Evolutionary conservation across 2,888 invertebrate species (phyloP).

Genomic region (Spilosoma lubricipeda): DNA sequence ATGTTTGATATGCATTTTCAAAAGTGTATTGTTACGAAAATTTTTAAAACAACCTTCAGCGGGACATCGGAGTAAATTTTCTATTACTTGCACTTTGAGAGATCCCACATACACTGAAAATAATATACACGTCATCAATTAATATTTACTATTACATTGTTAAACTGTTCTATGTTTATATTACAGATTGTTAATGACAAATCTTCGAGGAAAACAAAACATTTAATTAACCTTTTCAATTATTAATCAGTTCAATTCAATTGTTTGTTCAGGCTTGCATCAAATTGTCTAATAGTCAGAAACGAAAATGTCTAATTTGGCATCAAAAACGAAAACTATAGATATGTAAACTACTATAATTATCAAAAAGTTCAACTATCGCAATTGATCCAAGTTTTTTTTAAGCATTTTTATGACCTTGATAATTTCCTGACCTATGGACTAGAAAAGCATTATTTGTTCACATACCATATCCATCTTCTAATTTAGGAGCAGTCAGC

Average conservation of each 20-base stretch:
- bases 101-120: slow-evolving; percentile 86
- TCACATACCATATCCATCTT: slow-evolving; percentile 76
- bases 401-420: not conserved
- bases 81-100: slow-evolving; percentile 89
- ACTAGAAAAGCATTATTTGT: not conserved
- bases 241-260: no score
- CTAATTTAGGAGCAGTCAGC: slow-evolving; percentile 56
- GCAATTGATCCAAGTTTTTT: no score
- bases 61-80: slow-evolving; percentile 90
- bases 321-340: no score
- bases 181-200: not conserved
- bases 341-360: no score
- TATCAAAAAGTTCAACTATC: no score
- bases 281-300: no score
- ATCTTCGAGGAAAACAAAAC: not conserved
- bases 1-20: slow-evolving; percentile 98
- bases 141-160: not conserved
- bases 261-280: not conserved
- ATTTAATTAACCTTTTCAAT: not conserved
- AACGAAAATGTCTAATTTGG: not conserved
- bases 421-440: not conserved
- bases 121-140: not conserved
- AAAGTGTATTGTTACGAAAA: slow-evolving; percentile 95
- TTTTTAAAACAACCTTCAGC: slow-evolving; percentile 94
- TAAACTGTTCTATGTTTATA: not conserved